phyloP scores from a whole-genome alignment of 2,797 vertebrate genomes.

The Phrynocephalus vlangalii region DNA sequence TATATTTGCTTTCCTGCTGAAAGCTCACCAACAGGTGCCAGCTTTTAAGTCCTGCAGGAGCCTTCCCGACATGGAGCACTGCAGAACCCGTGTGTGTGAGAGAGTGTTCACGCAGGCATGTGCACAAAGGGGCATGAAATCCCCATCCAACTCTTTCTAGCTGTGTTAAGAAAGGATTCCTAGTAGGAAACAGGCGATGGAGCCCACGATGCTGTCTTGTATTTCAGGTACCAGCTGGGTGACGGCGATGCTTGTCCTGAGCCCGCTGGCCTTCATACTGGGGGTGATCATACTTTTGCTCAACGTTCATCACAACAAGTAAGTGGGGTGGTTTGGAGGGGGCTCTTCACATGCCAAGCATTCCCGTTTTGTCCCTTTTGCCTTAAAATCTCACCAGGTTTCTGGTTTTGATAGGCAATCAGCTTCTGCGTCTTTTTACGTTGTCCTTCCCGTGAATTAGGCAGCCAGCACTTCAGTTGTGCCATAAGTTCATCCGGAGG shows the following conservation, averaged over 20 bases:
- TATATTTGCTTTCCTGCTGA: too few species aligned
- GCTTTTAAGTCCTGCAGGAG: neutral
- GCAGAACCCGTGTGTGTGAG: neutral
- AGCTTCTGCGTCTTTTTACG: too few species aligned
- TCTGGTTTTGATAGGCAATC: too few species aligned
- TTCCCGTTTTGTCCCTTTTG: too few species aligned
- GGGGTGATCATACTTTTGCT: slow-evolving; percentile 85
- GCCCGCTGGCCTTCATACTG: slow-evolving; percentile 85
- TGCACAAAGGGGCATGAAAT: too few species aligned
- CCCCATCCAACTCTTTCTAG: neutral
- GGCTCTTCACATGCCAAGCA: too few species aligned
- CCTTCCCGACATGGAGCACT: neutral
- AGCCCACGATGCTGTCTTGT: accelerated
- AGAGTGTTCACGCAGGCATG: too few species aligned
- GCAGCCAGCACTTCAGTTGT: too few species aligned
- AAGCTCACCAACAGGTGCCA: too few species aligned
- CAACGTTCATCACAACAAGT: slow-evolving; percentile 87
- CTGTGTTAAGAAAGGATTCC: neutral
- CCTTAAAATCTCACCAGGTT: too few species aligned
- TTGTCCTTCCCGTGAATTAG: too few species aligned
- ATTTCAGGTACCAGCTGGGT: slow-evolving; percentile 85
- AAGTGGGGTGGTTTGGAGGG: slow-evolving; percentile 49
- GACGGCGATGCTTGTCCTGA: slow-evolving; percentile 87
- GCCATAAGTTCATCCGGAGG: too few species aligned
- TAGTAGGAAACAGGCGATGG: neutral